Conservation (phyloP, 2,113 vertebrate genomes). For the Platanista minor region DNA sequence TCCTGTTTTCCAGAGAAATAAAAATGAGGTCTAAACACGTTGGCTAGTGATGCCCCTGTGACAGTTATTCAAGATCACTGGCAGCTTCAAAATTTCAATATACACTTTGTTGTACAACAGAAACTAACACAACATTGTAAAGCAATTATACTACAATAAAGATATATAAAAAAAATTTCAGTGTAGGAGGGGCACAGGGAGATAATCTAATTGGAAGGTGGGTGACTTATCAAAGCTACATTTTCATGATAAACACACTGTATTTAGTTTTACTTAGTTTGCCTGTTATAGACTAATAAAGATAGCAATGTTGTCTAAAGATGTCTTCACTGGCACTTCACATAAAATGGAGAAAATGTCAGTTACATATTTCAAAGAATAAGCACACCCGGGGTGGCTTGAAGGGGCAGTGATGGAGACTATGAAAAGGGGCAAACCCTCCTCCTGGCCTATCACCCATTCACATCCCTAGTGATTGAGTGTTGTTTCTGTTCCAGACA, state of each 20-base stretch:
- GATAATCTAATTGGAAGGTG: background rate
- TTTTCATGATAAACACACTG: background rate
- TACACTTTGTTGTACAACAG: too few relatives aligned
- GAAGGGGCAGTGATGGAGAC: background rate
- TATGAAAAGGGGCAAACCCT: background rate
- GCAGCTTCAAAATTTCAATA: background rate
- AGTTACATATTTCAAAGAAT: background rate
- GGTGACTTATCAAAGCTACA: background rate
- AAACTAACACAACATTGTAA: too few relatives aligned
- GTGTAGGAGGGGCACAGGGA: background rate
- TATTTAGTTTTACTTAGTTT: conserved; percentile 2
- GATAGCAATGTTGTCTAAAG: background rate
- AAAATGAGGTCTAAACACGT: background rate
- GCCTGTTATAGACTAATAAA: background rate
- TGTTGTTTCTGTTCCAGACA: background rate
- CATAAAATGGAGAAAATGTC: conserved; percentile 23
- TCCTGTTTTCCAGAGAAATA: background rate
- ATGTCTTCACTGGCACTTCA: background rate
- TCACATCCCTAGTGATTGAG: background rate
- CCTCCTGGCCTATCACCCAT: background rate
- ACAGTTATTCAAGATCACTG: background rate
- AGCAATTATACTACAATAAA: too few relatives aligned
- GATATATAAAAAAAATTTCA: background rate
- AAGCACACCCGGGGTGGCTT: background rate
- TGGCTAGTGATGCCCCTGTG: background rate